phyloP scores from a whole-genome alignment of 2,888 invertebrate species.

The Leucophenga maculata region DNA sequence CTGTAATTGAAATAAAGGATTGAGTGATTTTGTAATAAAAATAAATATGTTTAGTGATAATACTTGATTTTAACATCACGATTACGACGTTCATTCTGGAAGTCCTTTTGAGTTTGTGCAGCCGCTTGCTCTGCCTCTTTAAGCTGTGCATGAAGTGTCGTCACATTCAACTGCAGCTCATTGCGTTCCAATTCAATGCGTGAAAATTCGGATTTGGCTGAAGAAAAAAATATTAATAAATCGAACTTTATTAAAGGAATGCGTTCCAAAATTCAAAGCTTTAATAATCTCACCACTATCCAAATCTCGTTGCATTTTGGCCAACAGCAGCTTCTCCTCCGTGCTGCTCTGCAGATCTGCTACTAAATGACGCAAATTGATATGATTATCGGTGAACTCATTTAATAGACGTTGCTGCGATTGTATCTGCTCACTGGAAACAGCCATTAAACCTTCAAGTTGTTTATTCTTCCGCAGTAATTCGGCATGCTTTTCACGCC shows the following conservation, averaged over 20 bases:
- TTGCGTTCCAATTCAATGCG: conserved; percentile 58
- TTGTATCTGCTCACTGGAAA: conserved; percentile 67
- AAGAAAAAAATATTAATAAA: background rate
- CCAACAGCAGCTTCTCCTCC: conserved; percentile 68
- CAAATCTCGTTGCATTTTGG: conserved; percentile 69
- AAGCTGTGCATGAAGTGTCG: conserved; percentile 45
- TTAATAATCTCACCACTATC: conserved; percentile 55
- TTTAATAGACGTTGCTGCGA: conserved; percentile 69
- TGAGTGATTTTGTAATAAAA: background rate
- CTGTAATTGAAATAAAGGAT: conserved; percentile 39
- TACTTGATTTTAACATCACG: conserved; percentile 66
- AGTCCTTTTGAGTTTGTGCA: conserved; percentile 50
- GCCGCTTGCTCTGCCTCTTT: conserved; percentile 48
- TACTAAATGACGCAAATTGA: conserved; percentile 69
- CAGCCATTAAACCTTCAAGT: conserved; percentile 63
- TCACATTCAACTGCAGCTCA: conserved; percentile 49
- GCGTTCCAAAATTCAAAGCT: too few species aligned
- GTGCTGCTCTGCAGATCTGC: conserved; percentile 70
- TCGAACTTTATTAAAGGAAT: background rate
- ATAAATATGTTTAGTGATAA: background rate
- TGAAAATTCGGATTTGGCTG: conserved; percentile 63
- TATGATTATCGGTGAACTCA: conserved; percentile 71
- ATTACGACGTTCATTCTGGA: conserved; percentile 59
- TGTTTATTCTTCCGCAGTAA: conserved; percentile 59
- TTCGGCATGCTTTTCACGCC: conserved; percentile 49